Conservation (phyloP, 1,140 invertebrate species). For the Drosophila quadrilineata region DNA sequence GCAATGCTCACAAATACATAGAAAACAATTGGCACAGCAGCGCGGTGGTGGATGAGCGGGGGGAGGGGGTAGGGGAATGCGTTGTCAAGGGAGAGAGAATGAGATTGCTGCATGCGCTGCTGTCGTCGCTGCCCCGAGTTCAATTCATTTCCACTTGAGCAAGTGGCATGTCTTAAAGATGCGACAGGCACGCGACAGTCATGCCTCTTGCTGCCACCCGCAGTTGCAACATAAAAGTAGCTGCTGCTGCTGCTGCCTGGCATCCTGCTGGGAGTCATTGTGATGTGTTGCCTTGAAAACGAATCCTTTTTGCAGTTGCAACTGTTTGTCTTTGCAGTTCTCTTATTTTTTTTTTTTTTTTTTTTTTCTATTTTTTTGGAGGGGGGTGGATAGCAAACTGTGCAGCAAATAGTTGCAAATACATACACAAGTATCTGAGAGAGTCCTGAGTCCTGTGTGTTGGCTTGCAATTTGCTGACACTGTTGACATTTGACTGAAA, state of each 20-base stretch:
- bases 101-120: slow-evolving; percentile 70
- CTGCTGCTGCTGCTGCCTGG: slow-evolving; percentile 57
- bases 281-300: slow-evolving; percentile 49
- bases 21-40: slow-evolving; percentile 55
- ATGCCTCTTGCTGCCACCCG: neutral
- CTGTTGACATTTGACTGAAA: slow-evolving; percentile 70
- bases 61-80: slow-evolving; percentile 71
- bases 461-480: slow-evolving; percentile 43
- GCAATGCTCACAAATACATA: slow-evolving; percentile 40
- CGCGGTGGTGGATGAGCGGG: slow-evolving; percentile 25
- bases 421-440: slow-evolving; percentile 39
- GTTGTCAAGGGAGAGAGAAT: slow-evolving; percentile 73
- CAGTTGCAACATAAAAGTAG: slow-evolving; percentile 59
- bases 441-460: slow-evolving; percentile 7
- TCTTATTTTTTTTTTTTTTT: no score
- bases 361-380: no score
- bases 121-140: slow-evolving; percentile 54
- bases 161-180: slow-evolving; percentile 76
- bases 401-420: slow-evolving; percentile 66
- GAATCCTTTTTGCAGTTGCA: no score
- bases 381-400: neutral
- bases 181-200: no score
- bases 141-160: slow-evolving; percentile 80
- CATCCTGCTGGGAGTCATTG: slow-evolving; percentile 37
- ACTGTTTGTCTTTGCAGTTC: slow-evolving; percentile 70